Conservation (phyloP, 2,113 vertebrate genomes). For the Channa maculata region DNA sequence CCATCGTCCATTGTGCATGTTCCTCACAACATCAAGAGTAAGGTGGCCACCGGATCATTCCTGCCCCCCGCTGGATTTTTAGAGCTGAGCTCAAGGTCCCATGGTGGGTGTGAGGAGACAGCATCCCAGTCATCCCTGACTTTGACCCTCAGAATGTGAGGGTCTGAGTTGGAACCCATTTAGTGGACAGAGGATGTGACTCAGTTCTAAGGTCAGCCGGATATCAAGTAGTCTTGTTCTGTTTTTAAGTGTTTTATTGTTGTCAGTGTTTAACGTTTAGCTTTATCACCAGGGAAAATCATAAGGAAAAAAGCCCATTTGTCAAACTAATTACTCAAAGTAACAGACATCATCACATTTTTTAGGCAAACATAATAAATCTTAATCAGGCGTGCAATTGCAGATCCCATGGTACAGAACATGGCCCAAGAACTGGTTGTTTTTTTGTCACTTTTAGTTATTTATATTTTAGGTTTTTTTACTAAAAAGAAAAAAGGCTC, state of each 20-base stretch:
- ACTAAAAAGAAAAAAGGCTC: neutral
- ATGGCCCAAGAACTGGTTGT: too few species aligned
- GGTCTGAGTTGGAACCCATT: slow-evolving; percentile 20
- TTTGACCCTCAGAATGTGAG: slow-evolving; percentile 1
- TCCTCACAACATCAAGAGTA: slow-evolving; percentile 33
- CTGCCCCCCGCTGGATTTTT: slow-evolving; percentile 33
- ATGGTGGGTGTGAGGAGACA: slow-evolving; percentile 18
- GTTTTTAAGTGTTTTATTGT: slow-evolving; percentile 20
- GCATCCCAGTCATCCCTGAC: slow-evolving; percentile 21
- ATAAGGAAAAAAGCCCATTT: slow-evolving; percentile 9
- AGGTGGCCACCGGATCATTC: slow-evolving; percentile 36
- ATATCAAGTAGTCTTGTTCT: slow-evolving; percentile 30
- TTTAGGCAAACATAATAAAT: slow-evolving; percentile 30
- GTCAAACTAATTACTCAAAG: neutral
- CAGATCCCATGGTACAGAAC: slow-evolving; percentile 11
- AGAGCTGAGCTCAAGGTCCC: slow-evolving; percentile 21
- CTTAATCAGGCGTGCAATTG: slow-evolving; percentile 5
- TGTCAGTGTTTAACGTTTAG: slow-evolving; percentile 11
- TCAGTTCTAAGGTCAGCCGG: slow-evolving; percentile 44
- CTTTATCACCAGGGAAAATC: slow-evolving; percentile 31
- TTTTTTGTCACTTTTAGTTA: slow-evolving; percentile 19
- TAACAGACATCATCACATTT: slow-evolving; percentile 22
- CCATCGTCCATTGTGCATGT: slow-evolving; percentile 9
- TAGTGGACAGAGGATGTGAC: slow-evolving; percentile 28
- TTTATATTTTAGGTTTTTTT: slow-evolving; percentile 22